Evolutionary conservation across 2,113 vertebrate genomes (phyloP).

Genomic region (Empidonax traillii): DNA sequence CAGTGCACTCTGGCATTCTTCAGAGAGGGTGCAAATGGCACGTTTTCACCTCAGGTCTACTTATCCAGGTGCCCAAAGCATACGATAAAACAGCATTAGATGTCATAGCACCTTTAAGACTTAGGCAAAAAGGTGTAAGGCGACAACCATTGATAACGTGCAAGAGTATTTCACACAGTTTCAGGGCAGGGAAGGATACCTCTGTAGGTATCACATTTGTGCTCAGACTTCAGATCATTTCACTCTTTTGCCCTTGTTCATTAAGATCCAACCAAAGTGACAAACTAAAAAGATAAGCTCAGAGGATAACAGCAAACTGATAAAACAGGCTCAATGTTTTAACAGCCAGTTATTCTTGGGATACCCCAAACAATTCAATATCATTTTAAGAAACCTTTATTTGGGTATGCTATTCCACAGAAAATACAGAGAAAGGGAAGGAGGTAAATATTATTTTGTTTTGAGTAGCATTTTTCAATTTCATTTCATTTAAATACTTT

Average conservation of each 20-base stretch:
- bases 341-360: neutral
- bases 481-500: neutral
- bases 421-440: neutral
- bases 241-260: neutral
- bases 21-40: fast-evolving
- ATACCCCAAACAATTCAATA: neutral
- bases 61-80: neutral
- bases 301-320: neutral
- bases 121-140: neutral
- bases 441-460: neutral
- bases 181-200: neutral
- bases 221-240: neutral
- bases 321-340: neutral
- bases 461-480: neutral
- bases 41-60: neutral
- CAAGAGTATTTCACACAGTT: neutral
- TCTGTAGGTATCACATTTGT: neutral
- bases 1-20: neutral
- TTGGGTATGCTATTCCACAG: neutral
- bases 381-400: neutral
- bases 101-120: neutral
- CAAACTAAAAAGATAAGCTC: neutral
- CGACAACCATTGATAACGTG: neutral
- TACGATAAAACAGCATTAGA: neutral
- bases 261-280: neutral